These are phyloP conservation scores for Lota lota DNA, from an alignment of 2,113 vertebrate species.

Conservation along the genomic window DNA sequence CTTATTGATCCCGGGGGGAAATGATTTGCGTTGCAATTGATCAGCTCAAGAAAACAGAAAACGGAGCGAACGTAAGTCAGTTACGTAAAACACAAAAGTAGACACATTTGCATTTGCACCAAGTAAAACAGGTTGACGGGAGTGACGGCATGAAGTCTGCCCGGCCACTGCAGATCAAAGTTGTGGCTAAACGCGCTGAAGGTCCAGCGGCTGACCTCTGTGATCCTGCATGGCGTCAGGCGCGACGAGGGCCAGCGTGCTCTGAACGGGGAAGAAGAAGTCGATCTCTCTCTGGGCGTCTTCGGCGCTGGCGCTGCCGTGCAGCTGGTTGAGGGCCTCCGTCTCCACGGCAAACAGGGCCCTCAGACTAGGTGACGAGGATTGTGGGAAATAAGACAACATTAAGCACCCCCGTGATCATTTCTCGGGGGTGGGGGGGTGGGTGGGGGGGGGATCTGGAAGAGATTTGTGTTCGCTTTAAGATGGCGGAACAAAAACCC, in stretches of 20 bases:
- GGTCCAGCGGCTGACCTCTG: slow-evolving; percentile 57
- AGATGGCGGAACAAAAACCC: no score
- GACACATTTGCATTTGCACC: no score
- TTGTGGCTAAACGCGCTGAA: neutral
- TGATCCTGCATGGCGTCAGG: slow-evolving; percentile 69
- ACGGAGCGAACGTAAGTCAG: no score
- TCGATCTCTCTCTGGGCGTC: slow-evolving; percentile 70
- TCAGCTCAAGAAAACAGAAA: no score
- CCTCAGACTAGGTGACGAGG: slow-evolving; percentile 52
- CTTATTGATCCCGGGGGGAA: no score
- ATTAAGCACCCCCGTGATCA: neutral
- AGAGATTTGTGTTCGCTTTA: no score
- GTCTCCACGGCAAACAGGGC: slow-evolving; percentile 64
- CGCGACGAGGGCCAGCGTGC: slow-evolving; percentile 76
- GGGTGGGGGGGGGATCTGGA: no score
- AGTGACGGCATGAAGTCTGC: neutral
- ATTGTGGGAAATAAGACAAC: slow-evolving; percentile 5
- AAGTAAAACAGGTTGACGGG: no score
- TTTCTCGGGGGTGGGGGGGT: no score
- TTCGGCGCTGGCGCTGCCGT: slow-evolving; percentile 65
- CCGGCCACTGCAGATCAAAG: neutral
- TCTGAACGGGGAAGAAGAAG: slow-evolving; percentile 75
- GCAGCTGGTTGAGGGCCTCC: slow-evolving; percentile 68
- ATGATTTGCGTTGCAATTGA: no score
- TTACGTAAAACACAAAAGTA: no score